Base-by-base conservation (phyloP, 1,140 invertebrate species). In the Drosophila subobscura region DNA sequence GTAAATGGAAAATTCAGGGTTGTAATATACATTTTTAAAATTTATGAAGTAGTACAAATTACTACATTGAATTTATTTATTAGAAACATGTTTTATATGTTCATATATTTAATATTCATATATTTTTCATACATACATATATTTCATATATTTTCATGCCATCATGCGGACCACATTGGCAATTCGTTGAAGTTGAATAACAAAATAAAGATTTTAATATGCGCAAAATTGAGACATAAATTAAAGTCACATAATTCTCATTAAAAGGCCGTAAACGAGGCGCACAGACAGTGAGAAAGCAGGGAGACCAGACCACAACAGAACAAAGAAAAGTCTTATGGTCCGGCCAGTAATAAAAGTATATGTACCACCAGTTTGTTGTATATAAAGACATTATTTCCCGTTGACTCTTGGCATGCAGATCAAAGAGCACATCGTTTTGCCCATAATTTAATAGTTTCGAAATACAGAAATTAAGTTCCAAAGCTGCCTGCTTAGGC, bases 151-250 rank as follows among this genome's bases (percentile, higher is more conserved):
- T 58, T n/a, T 33, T 23, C 12, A 5, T 10, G 14, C 6, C 12
- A 23, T 10, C 50, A 50, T 12, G 44, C 42, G 37, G 42, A 58
- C 60, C 60, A 47, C 54, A 63, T 57, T 14, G 20, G n/a, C 2
- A 47, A 60, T 50, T 12, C 25, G 22, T 29, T 27, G 3, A 54
- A 40, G 51, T 42, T 20, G 14, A 52, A 53, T 25, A 46, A 51
- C 33, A 57, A 68, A 86, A 75, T 70, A 58, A 78, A 79, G 53
- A 83, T 81, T 83, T 88, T 83, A 88, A 89, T 89, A 77, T 75
- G 71, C 85, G 77, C 80, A 67, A 89, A 89, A 89, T 89, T 89
- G 85, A 77, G 73, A 81, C 85, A 89, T 89, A 89, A 89, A 89
- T 89, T 89, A 89, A 89, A 89, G 55, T 57, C 73, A 75, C 85